Evolutionary conservation across 2,113 vertebrate genomes (phyloP).

Genomic region (Conger conger): DNA sequence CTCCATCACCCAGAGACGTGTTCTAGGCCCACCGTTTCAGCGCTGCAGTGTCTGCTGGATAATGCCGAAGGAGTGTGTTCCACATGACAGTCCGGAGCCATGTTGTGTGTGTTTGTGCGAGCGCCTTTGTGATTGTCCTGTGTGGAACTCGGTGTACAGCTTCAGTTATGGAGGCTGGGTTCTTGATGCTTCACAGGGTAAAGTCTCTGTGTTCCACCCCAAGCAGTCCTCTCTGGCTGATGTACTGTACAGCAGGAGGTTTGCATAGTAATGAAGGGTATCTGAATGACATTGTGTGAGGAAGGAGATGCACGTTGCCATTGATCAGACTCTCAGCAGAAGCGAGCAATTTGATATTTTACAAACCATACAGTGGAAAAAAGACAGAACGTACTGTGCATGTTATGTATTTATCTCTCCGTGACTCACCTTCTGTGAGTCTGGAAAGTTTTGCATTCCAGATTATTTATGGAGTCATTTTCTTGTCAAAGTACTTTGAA

Average conservation of each 20-base stretch:
- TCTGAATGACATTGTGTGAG: constrained; percentile 5
- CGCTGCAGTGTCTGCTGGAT: background rate
- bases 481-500: background rate
- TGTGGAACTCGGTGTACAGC: background rate
- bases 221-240: background rate
- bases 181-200: background rate
- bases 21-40: background rate
- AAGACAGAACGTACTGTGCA: background rate
- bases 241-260: background rate
- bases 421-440: background rate
- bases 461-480: background rate
- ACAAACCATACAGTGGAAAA: background rate
- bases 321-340: background rate
- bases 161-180: background rate
- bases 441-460: background rate
- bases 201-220: background rate
- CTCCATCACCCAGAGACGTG: background rate
- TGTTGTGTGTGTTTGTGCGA: too few species aligned
- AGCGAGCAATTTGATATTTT: background rate
- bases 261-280: background rate
- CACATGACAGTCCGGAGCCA: background rate
- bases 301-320: background rate
- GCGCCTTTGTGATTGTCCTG: background rate
- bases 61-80: background rate
- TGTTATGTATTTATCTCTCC: background rate